Evolutionary conservation across 2,888 invertebrate species (phyloP), one percentile per base, ranked within the genome.

Genomic region (Cheilosia vernalis): DNA sequence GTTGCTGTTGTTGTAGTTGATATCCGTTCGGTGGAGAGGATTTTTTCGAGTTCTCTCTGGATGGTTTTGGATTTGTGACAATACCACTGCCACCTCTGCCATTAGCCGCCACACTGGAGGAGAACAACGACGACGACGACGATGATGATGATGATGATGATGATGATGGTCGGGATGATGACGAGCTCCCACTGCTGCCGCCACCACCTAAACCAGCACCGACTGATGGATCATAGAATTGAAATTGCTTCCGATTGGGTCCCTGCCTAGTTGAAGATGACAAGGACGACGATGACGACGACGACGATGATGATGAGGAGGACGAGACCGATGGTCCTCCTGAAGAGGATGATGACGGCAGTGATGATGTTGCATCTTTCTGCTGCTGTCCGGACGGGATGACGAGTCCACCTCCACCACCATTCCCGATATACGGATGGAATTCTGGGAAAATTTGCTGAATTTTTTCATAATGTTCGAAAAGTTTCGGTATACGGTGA

Each of bases 371-470:
- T 80, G 84, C 76, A 81, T 85, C 85, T 77, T 85, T 85, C 66
- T 76, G 80, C 15, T 70, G 74, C 24, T 51, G 51, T 27, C 51
- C 51, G 44, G 44, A 37, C 5, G 76, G 24, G 15, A 60, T n/a
- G 27, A 56, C 17, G 17, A 44, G n/a, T 7, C 44, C 44, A 3
- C 47, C 17, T 4, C 63, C 64, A 10, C 40, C 83, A 56, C 19
- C 47, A 10, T 89, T 88, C 69, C 89, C 90, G 42, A 90, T 90
- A 85, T 93, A 92, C 4, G 94, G 94, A 87, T 94, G 93, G 89
- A 94, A 92, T 85, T 95, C 95, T 3, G 96, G 96, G 91, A 96
- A 96, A 88, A 96, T 95, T 89, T 95, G 94, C 90, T 96, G 95
- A 87, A 95, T 95, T 93, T 95, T 96, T 87, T 95, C 94, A 90